Evolutionary conservation across 1,140 invertebrate genomes (phyloP), one percentile per base, ranked within the genome.

Genomic region (Drosophila triauraria): DNA sequence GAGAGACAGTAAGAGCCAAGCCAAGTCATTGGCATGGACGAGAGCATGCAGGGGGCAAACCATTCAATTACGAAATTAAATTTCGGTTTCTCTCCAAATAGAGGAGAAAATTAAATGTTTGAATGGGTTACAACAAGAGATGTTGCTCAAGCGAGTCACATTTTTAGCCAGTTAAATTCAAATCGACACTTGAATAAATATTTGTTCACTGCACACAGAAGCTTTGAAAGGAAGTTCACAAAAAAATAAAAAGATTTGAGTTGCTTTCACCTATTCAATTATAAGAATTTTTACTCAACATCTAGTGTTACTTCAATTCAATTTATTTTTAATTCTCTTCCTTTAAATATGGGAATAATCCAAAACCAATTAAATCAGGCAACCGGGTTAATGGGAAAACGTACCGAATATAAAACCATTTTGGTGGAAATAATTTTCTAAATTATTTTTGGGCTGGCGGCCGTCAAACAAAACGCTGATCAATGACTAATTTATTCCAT

Each of bases 41-140:
- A 20, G 42, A 48, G 17, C 25, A 44, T 48, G 17, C 38, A 40
- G n/a, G 38, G 30, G 38, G 43, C 43, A 40, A 61, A 83, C 75
- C 78, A 53, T 84, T 90, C 78, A 88, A 88, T 90, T 88, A 88
- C 59, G 70, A 85, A 84, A 88, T 88, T 84, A 88, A 78, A 85
- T 90, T 86, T 64, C n/a, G 17, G 63, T 78, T 67, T 70, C 57
- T 40, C 13, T 32, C 38, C 13, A 46, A 35, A 63, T 64, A 60
- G 17, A 27, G n/a, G 47, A 38, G 59, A 67, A 71, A 75, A 72
- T 78, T 47, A 67, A 83, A 71, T 71, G 44, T 70, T 71, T 59
- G 48, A 70, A 62, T 74, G 54, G 56, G 46, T 59, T 25, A 15
- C 42, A 20, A n/a, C n/a, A 43, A n/a, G 32, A 6, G 32, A 35